Evolutionary conservation across 2,113 vertebrate species (phyloP), one percentile per base, ranked within the genome.

Genomic region (Phylloscopus trochilus): DNA sequence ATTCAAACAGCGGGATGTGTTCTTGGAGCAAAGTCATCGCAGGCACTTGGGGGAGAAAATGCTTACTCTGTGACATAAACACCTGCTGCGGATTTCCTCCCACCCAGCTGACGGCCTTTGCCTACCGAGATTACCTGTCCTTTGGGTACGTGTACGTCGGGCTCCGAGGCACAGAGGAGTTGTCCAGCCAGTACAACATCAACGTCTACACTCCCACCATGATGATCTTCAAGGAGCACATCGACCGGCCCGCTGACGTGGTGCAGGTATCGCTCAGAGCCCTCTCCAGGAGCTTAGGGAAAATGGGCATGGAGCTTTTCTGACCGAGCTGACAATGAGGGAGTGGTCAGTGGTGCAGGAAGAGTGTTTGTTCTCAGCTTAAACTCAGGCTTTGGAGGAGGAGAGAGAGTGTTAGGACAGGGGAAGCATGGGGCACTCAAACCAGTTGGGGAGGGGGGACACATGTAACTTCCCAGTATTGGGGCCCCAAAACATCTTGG

Each of bases 91-190:
- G 37, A 9, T 87, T 43, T 87, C 30, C 77, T 74, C 66, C 73
- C 47, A 1, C 30, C 15, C 93, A 99, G 99, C 96, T 99, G 89
- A 98, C 98, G 2, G 99, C 99, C 8, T 99, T 99, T 75, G 98
- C 99, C 1, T 98, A 99, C 92, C 99, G 98, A 43, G 99, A 99
- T 78, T 98, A 99, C 73, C 92, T 99, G 67, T 98, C 98, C 51
- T 99, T 99, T 52, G 99, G 99, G 2, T 99, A 99, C 0, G 99
- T 99, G 43, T 98, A 98, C 15, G 98, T 99, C 0, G 98, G 99
- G 2, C 96, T 98, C 7, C 97, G 97, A 49, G 99, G 99, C 59
- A 98, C 98, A 0, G 98, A 98, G 3, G 97, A 98, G 55, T 93
- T 99, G 79, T 98, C 98, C 77, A 98, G 98, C 41, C 98, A 98